Percentiles rank a stretch among this genome's conserved stretches.
These are phyloP conservation scores for Aproaerema taeniolella DNA, from an alignment of 2,888 invertebrate species.

Conservation along the genomic window DNA sequence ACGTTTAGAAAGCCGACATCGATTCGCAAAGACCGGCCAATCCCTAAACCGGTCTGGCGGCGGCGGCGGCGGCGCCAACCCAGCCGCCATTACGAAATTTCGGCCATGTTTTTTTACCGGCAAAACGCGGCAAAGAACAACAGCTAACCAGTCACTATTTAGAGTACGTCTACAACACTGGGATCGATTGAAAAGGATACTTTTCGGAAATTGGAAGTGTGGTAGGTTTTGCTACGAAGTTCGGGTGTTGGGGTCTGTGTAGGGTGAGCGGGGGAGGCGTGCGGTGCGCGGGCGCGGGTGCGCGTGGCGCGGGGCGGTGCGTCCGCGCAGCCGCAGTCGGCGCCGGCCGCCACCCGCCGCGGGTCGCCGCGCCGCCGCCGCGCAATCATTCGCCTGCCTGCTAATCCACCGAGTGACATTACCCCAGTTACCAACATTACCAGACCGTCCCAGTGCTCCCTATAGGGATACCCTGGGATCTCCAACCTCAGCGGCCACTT, in stretches of 20 bases:
- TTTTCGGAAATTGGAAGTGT: background rate
- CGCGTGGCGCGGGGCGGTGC: constrained; percentile 46
- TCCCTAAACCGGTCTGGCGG: constrained; percentile 47
- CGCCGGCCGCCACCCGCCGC: constrained; percentile 47
- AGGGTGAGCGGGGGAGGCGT: constrained; percentile 61
- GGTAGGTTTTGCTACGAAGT: constrained; percentile 16
- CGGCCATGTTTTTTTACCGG: constrained; percentile 62
- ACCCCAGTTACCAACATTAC: constrained; percentile 8
- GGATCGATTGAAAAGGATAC: background rate
- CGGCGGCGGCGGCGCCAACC: constrained; percentile 34
- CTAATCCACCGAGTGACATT: constrained; percentile 12
- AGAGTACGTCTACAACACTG: background rate
- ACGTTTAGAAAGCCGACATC: constrained; percentile 25
- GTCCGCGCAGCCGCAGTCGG: constrained; percentile 29
- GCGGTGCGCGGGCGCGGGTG: constrained; percentile 36
- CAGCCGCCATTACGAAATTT: constrained; percentile 62
- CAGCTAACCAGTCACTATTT: background rate
- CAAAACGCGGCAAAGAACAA: constrained; percentile 44
- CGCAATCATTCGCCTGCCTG: no score
- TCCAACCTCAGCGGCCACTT: no score
- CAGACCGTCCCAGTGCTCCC: no score
- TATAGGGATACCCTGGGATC: no score
- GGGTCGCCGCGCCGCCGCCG: constrained; percentile 35
- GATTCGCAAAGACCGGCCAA: constrained; percentile 43
- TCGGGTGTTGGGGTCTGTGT: constrained; percentile 34